Conservation (phyloP, 2,888 invertebrate species). For the Hirudinaria manillensis region DNA sequence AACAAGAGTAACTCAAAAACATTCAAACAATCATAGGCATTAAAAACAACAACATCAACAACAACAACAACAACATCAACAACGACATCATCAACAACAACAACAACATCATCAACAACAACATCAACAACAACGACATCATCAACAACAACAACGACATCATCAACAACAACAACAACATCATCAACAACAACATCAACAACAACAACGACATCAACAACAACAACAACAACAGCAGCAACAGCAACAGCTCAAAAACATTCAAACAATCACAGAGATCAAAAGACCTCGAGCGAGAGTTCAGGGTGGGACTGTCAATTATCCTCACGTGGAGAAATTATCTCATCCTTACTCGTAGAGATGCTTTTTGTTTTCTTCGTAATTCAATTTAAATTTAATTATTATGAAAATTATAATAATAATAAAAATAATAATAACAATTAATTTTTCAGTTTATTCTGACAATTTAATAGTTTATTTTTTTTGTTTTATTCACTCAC, state of each 20-base stretch:
- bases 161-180: not conserved
- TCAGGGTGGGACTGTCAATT: too few species aligned
- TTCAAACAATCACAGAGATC: too few species aligned
- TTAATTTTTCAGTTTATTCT: not conserved
- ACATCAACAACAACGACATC: slow-evolving; percentile 8
- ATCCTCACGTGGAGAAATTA: too few species aligned
- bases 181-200: too few species aligned
- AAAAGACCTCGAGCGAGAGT: too few species aligned
- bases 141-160: not conserved
- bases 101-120: not conserved
- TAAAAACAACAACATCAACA: too few species aligned
- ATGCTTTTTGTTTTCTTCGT: not conserved
- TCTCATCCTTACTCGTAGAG: not conserved
- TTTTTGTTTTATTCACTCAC: too few species aligned
- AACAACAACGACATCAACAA: too few species aligned
- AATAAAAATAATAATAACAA: slow-evolving; percentile 14
- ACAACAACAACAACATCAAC: too few species aligned
- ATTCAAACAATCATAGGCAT: too few species aligned
- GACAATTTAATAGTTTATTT: too few species aligned
- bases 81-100: not conserved
- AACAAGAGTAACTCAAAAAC: slow-evolving; percentile 32
- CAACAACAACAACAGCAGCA: slow-evolving; percentile 29
- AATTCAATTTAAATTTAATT: not conserved
- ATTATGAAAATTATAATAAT: not conserved
- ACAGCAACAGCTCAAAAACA: slow-evolving; percentile 31